These are phyloP conservation scores for Monopterus albus DNA, from an alignment of 2,113 vertebrate genomes.

Conservation along the genomic window DNA sequence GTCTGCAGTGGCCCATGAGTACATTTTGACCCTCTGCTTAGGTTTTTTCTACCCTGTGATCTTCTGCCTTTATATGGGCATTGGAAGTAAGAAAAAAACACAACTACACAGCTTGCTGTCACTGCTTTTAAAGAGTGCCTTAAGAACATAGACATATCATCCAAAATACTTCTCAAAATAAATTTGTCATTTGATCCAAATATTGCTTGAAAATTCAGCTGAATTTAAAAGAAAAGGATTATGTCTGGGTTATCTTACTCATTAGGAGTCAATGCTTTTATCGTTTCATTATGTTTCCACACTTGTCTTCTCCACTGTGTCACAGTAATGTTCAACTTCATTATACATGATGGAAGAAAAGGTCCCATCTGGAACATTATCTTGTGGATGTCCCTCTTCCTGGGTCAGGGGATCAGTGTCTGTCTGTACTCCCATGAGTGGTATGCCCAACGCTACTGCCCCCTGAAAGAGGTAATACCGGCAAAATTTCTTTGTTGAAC, in stretches of 20 bases:
- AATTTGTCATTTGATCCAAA: background rate
- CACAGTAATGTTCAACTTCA: conserved; percentile 95
- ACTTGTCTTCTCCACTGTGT: background rate
- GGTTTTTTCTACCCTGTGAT: conserved; percentile 96
- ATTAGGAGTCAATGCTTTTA: background rate
- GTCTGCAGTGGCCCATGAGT: conserved; percentile 93
- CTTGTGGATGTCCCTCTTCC: conserved; percentile 94
- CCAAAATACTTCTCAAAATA: background rate
- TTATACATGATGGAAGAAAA: conserved; percentile 92
- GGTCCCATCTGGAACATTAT: conserved; percentile 96
- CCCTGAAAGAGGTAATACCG: conserved; percentile 84
- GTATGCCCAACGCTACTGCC: conserved; percentile 93
- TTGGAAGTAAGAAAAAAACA: conserved; percentile 89
- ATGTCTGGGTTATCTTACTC: too few species aligned
- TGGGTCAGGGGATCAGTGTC: conserved; percentile 91
- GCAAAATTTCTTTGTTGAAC: background rate
- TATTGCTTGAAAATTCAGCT: background rate
- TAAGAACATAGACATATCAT: background rate
- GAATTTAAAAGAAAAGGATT: background rate
- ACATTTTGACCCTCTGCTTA: conserved; percentile 89
- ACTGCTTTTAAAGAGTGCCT: background rate
- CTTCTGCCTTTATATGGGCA: conserved; percentile 93
- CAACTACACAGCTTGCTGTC: background rate
- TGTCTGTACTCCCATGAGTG: conserved; percentile 98
- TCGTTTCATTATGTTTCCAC: background rate